Percentiles rank a stretch among this genome's conserved stretches.
These are phyloP conservation scores for Thumatha senex DNA, from an alignment of 2,888 invertebrate genomes.

Conservation along the genomic window DNA sequence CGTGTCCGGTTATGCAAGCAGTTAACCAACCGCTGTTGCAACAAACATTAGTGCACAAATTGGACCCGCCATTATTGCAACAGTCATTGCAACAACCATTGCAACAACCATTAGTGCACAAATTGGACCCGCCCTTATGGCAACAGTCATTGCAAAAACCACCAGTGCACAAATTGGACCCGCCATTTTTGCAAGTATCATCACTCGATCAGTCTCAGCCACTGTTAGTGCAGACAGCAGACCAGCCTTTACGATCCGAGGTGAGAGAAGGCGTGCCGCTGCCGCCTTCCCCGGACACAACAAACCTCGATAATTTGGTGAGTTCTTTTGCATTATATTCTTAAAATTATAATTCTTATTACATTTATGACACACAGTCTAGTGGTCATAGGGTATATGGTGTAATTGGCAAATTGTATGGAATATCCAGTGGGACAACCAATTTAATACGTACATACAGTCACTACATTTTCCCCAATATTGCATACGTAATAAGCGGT, in stretches of 20 bases:
- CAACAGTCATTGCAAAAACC: no score
- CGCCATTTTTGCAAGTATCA: not conserved
- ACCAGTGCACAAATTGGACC: not conserved
- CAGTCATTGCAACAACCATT: not conserved
- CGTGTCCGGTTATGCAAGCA: not conserved
- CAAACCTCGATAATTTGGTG: slow-evolving; percentile 58
- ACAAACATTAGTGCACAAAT: not conserved
- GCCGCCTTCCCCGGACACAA: slow-evolving; percentile 60
- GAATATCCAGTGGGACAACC: no score
- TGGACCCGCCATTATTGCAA: not conserved
- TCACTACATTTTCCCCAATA: no score
- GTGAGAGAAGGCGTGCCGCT: slow-evolving; percentile 12
- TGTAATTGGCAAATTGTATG: no score
- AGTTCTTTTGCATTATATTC: slow-evolving; percentile 33
- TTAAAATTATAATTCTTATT: not conserved
- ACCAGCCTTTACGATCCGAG: not conserved
- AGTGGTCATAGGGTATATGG: no score
- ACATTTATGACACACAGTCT: no score
- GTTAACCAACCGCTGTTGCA: not conserved
- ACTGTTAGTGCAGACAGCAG: not conserved
- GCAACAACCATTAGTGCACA: not conserved
- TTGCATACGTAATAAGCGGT: no score
- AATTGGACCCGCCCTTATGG: not conserved
- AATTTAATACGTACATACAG: no score
- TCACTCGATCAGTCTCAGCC: slow-evolving; percentile 1